Evolutionary conservation across 2,113 vertebrate genomes (phyloP).

Genomic region (Piaya cayana): DNA sequence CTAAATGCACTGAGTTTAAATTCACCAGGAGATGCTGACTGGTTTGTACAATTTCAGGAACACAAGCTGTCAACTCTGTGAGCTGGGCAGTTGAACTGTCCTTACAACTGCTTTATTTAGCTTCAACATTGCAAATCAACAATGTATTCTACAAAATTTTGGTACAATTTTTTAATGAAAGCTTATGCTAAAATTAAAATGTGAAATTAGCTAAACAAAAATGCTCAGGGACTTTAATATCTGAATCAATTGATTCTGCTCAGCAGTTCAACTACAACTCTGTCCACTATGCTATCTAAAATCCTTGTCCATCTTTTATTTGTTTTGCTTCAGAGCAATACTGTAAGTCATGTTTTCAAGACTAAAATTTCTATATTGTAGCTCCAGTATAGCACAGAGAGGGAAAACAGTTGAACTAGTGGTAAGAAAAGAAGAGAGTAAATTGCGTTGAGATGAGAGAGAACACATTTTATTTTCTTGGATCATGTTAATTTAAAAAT

Average conservation of each 20-base stretch:
- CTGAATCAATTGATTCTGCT: background rate
- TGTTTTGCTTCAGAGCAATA: background rate
- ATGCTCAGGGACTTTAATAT: background rate
- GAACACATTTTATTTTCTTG: background rate
- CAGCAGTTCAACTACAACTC: background rate
- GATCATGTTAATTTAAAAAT: conserved; percentile 22
- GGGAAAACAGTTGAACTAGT: background rate
- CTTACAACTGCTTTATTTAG: background rate
- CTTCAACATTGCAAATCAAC: background rate
- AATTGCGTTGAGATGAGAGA: conserved; percentile 34
- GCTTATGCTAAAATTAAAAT: background rate
- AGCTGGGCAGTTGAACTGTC: background rate
- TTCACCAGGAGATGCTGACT: background rate
- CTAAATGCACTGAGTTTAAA: background rate
- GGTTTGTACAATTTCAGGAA: background rate
- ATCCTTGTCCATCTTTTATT: background rate
- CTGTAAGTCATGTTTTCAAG: background rate
- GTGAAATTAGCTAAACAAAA: background rate
- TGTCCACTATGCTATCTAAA: background rate
- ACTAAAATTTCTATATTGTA: conserved; percentile 5
- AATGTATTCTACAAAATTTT: background rate
- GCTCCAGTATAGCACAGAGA: background rate
- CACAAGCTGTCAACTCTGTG: background rate
- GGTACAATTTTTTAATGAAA: background rate
- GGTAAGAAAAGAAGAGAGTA: background rate